Conservation (phyloP, 2,113 vertebrate genomes). For the Condylura cristata region DNA sequence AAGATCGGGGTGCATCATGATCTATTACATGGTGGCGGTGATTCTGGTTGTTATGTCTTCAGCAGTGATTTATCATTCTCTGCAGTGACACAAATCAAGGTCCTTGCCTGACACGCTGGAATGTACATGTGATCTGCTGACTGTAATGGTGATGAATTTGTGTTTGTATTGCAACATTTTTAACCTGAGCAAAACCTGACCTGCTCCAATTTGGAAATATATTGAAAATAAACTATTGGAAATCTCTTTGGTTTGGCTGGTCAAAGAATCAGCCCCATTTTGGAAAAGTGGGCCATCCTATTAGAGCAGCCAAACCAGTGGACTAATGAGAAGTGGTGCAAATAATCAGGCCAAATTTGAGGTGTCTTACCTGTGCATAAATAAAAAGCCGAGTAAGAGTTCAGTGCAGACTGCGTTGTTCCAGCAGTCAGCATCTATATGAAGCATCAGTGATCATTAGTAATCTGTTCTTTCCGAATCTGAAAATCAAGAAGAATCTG, state of each 20-base stretch:
- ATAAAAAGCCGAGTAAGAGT: not conserved
- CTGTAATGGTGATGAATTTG: slow-evolving; percentile 82
- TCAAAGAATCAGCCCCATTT: not conserved
- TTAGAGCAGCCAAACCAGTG: no score
- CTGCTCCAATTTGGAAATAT: slow-evolving; percentile 77
- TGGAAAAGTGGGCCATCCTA: no score
- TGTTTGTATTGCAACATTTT: slow-evolving; percentile 82
- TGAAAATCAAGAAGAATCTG: not conserved
- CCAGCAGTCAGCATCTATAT: not conserved
- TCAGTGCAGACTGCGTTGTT: not conserved
- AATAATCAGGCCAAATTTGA: not conserved
- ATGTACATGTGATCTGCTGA: slow-evolving; percentile 78
- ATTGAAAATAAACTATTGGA: not conserved
- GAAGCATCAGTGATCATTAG: not conserved
- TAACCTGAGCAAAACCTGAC: slow-evolving; percentile 80
- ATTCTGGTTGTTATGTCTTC: slow-evolving; percentile 85
- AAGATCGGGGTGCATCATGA: slow-evolving; percentile 85
- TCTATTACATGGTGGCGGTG: slow-evolving; percentile 83
- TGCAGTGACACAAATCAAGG: slow-evolving; percentile 85
- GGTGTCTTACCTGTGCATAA: not conserved
- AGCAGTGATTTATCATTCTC: slow-evolving; percentile 86
- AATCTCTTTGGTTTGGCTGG: not conserved
- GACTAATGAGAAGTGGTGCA: not conserved
- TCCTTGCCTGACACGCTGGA: slow-evolving; percentile 83
- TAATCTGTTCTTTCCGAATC: not conserved